Evolutionary conservation across 2,113 vertebrate genomes (phyloP).

Genomic region (Forbesichthys agassizii): DNA sequence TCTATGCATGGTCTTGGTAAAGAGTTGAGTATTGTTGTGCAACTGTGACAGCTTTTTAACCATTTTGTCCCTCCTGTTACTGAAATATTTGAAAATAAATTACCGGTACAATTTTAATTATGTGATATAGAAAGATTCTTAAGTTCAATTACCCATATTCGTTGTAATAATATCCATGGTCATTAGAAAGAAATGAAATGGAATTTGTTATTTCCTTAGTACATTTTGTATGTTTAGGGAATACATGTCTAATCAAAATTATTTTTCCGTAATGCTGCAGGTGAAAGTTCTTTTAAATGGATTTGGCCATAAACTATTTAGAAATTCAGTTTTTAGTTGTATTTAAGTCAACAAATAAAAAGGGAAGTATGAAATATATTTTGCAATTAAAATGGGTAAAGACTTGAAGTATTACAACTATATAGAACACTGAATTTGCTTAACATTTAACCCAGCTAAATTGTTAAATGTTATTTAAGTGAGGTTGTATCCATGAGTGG

Average conservation of each 20-base stretch:
- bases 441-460: background rate
- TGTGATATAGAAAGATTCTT: too few relatives aligned
- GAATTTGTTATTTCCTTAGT: background rate
- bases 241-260: background rate
- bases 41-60: slow-evolving; percentile 3
- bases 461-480: background rate
- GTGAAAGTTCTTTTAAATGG: slow-evolving; percentile 5
- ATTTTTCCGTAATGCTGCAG: background rate
- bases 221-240: background rate
- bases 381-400: background rate
- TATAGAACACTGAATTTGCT: background rate
- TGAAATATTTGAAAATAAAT: background rate
- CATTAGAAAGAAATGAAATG: background rate
- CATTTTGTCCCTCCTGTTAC: background rate
- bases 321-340: background rate
- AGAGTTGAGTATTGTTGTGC: slow-evolving; percentile 32
- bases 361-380: slow-evolving; percentile 10
- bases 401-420: background rate
- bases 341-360: background rate
- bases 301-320: background rate
- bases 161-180: background rate
- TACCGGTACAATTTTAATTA: background rate
- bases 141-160: background rate
- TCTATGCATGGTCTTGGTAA: slow-evolving; percentile 34
- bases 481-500: background rate